These are phyloP conservation scores for Agrilus planipennis DNA, from an alignment of 1,140 invertebrate species.

Conservation along the genomic window DNA sequence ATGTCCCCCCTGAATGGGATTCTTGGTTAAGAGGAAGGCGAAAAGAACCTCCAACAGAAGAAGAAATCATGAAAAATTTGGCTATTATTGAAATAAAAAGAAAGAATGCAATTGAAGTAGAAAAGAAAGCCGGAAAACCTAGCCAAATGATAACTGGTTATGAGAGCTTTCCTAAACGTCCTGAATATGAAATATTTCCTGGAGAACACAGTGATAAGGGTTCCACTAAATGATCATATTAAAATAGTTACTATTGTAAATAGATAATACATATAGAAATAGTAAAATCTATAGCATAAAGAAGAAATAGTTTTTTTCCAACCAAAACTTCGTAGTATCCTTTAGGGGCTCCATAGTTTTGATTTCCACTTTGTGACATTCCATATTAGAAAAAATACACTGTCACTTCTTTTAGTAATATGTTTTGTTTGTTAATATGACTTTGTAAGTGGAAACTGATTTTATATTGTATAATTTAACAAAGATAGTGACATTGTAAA, in stretches of 20 bases:
- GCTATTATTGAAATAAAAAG: constrained; percentile 57
- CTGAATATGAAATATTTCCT: constrained; percentile 27
- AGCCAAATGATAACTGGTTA: constrained; percentile 27
- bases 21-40: constrained; percentile 64
- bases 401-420: too few relatives aligned
- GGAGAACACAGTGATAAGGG: too few relatives aligned
- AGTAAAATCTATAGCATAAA: too few relatives aligned
- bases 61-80: constrained; percentile 59
- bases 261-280: not conserved
- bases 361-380: too few relatives aligned
- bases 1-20: constrained; percentile 73
- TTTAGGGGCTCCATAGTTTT: too few relatives aligned
- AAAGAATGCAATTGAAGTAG: constrained; percentile 57
- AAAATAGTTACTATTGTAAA: not conserved
- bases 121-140: constrained; percentile 36
- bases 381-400: too few relatives aligned
- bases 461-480: too few relatives aligned
- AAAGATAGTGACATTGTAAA: too few relatives aligned
- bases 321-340: too few relatives aligned
- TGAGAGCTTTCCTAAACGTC: constrained; percentile 27
- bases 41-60: constrained; percentile 51
- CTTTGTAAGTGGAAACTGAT: too few relatives aligned
- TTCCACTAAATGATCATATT: too few relatives aligned
- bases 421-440: too few relatives aligned
- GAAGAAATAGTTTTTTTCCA: not conserved